phyloP scores from a whole-genome alignment of 2,797 vertebrate species.

The Tympanoctomys barrerae region DNA sequence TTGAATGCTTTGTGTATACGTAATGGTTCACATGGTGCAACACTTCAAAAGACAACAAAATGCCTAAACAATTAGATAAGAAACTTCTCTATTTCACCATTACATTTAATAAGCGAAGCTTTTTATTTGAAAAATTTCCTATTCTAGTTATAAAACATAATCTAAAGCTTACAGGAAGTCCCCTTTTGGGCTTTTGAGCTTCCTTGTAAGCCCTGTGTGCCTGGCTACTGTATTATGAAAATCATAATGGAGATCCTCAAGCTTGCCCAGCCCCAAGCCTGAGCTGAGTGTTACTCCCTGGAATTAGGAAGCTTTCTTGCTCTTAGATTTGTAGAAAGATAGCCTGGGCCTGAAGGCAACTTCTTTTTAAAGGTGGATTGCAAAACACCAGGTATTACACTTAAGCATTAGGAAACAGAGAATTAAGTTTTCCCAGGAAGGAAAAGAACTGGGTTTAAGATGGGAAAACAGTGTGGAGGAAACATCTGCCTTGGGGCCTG shows the following conservation, averaged over 20 bases:
- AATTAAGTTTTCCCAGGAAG: conserved; percentile 63
- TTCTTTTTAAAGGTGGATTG: background rate
- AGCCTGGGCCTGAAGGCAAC: background rate
- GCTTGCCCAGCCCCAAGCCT: background rate
- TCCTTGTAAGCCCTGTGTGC: conserved; percentile 46
- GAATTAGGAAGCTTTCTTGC: conserved; percentile 43
- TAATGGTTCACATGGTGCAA: background rate
- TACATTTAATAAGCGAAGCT: conserved; percentile 38
- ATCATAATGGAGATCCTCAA: background rate
- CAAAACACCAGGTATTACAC: conserved; percentile 49
- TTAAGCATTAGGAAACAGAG: background rate
- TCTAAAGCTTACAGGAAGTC: background rate
- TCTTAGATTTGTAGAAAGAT: background rate
- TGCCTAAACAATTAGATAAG: background rate
- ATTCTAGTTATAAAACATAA: background rate
- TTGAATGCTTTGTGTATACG: background rate
- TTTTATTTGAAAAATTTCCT: conserved; percentile 24
- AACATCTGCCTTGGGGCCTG: conserved; percentile 64
- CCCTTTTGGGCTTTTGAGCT: conserved; percentile 53
- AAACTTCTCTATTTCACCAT: background rate
- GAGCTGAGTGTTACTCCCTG: background rate
- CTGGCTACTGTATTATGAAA: background rate
- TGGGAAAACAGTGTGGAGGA: conserved; percentile 46
- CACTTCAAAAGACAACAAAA: background rate
- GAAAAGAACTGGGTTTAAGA: conserved; percentile 57